A percentile compares a stretch with the other conserved stretches of the same genome.
phyloP scores from a whole-genome alignment of 2,113 vertebrate species.

The Alouatta palliata region DNA sequence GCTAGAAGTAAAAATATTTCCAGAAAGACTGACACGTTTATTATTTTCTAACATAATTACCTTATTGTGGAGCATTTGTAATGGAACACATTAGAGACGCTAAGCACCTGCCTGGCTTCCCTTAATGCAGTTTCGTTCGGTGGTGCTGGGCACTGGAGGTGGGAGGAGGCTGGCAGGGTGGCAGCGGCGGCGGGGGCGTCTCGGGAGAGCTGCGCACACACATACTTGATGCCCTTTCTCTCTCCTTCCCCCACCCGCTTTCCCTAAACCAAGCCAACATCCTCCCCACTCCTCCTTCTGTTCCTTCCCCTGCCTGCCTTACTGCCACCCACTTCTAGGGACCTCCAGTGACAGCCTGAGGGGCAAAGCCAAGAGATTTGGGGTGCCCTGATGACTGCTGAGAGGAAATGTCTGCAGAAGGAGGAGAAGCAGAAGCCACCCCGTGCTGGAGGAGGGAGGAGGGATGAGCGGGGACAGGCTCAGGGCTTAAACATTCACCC shows the following conservation, averaged over 20 bases:
- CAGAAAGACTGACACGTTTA: constrained; percentile 82
- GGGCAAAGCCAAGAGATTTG: neutral
- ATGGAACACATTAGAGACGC: constrained; percentile 77
- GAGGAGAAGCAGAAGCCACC: neutral
- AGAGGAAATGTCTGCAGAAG: neutral
- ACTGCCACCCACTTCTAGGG: neutral
- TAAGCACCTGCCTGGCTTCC: constrained; percentile 67
- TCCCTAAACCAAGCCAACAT: too few relatives aligned
- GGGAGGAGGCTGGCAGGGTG: neutral
- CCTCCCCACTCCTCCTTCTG: too few relatives aligned
- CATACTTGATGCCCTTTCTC: neutral
- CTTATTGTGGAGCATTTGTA: constrained; percentile 77
- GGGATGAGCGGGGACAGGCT: accelerated
- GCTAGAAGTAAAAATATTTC: constrained; percentile 80
- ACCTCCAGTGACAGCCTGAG: neutral
- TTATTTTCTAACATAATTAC: constrained; percentile 84
- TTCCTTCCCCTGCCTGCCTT: neutral
- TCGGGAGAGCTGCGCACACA: neutral
- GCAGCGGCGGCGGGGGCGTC: neutral
- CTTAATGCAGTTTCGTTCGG: neutral
- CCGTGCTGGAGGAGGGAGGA: neutral
- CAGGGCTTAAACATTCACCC: accelerated
- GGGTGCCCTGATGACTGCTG: neutral
- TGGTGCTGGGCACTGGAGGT: neutral
- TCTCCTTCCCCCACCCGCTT: neutral